phyloP scores from a whole-genome alignment of 1,140 invertebrate genomes.

The Muscidifurax raptorellus region DNA sequence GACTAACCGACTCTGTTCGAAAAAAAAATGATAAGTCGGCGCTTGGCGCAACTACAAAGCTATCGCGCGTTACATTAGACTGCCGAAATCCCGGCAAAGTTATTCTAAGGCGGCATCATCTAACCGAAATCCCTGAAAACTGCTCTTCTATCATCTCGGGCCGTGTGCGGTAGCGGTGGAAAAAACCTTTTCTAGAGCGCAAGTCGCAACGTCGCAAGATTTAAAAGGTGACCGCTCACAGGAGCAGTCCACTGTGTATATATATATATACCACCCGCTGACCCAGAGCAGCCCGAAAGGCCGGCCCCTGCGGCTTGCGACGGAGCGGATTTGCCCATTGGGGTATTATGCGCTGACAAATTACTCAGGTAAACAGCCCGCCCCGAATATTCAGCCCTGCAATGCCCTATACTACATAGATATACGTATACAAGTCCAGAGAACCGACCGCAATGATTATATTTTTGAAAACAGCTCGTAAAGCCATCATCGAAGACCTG shows the following conservation, averaged over 20 bases:
- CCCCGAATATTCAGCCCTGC: slow-evolving; percentile 50
- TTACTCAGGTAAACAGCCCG: slow-evolving; percentile 70
- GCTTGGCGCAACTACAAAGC: too few species aligned
- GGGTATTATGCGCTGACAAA: slow-evolving; percentile 67
- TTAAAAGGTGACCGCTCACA: slow-evolving; percentile 45
- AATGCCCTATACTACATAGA: slow-evolving; percentile 5
- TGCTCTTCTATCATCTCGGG: neutral
- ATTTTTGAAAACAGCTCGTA: neutral
- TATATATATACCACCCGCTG: slow-evolving; percentile 43
- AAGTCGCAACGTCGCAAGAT: neutral
- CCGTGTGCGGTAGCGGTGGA: too few species aligned
- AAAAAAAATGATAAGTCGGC: too few species aligned
- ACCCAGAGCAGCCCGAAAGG: neutral
- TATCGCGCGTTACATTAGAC: too few species aligned
- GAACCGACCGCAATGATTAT: slow-evolving; percentile 29
- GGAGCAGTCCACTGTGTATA: neutral
- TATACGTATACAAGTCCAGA: neutral
- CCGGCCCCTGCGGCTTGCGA: slow-evolving; percentile 29
- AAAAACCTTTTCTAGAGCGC: neutral
- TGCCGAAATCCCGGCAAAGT: too few species aligned
- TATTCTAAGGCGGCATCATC: too few species aligned
- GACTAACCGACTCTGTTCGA: too few species aligned
- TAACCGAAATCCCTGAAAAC: neutral
- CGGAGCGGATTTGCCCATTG: slow-evolving; percentile 19
- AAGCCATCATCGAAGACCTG: slow-evolving; percentile 29